A percentile compares a stretch with the other conserved stretches of the same genome.
phyloP scores from a whole-genome alignment of 2,888 invertebrate species.

The Tricholauxania praeusta region DNA sequence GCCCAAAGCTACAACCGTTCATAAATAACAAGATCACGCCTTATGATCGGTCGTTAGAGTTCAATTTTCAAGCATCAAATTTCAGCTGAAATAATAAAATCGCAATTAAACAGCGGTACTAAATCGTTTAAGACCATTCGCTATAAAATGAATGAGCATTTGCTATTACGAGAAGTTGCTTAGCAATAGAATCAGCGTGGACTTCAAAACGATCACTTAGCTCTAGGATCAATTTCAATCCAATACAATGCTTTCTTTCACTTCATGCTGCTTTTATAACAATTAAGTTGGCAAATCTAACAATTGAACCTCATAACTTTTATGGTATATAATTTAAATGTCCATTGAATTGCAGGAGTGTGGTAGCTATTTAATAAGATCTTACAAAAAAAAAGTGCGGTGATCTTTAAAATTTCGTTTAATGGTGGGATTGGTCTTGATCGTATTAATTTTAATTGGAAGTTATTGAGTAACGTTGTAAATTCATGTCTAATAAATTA shows the following conservation, averaged over 20 bases:
- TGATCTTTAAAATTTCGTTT: background rate
- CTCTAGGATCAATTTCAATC: background rate
- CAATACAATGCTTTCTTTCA: too few relatives aligned
- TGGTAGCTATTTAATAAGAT: background rate
- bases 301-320: constrained; percentile 6
- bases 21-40: background rate
- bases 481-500: too few relatives aligned
- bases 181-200: background rate
- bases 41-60: background rate
- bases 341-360: background rate
- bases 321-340: background rate
- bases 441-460: too few relatives aligned
- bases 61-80: background rate
- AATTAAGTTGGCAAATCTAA: constrained; percentile 3
- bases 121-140: too few relatives aligned
- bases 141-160: background rate
- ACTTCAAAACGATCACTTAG: background rate
- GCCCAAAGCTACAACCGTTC: too few relatives aligned
- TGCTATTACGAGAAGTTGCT: background rate
- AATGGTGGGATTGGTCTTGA: too few relatives aligned
- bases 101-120: constrained; percentile 8
- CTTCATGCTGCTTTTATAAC: background rate
- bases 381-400: background rate
- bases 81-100: constrained; percentile 9
- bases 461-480: too few relatives aligned